Evolutionary conservation across 2,113 vertebrate species (phyloP), one percentile per base, ranked within the genome.

Genomic region (Epinephelus fuscoguttatus): DNA sequence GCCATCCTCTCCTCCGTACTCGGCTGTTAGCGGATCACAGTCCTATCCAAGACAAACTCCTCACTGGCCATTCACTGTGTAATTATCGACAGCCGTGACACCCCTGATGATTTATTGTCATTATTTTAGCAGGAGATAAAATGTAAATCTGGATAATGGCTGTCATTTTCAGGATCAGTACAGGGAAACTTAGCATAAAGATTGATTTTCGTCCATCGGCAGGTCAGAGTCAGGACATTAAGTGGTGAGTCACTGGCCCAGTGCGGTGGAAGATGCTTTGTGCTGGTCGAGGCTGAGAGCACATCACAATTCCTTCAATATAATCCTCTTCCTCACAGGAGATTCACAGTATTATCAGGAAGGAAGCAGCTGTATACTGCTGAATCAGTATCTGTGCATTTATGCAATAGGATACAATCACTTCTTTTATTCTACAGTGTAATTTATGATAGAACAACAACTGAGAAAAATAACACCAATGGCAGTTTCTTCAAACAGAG

Each of bases 101-200:
- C 18, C 82, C 25, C 59, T 18, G 10, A 82, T 96, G 95, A 96
- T 96, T 94, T 95, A 96, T 95, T 93, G 82, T 93, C 90, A 94
- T 94, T 94, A 91, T 95, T 96, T 89, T 88, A 93, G 89, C 84
- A 59, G 42, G 75, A 88, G 87, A 95, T 94, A 94, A 96, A 95
- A 96, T 95, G 93, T 94, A 96, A 96, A 96, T 96, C 89, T 94
- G 90, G 82, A 90, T 95, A 95, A 96, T 94, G 94, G 91, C 90
- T 93, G 94, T 96, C 94, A 94, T 95, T 96, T 95, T 93, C 84
- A 92, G 87, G 84, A 94, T 94, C 91, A 95, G 92, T 82, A 83
- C 82, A 84, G 90, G 71, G 69, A 82, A 92, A 92, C 84, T 92
- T 89, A 85, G 91, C 90, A 92, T 94, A 88, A 77, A 95, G 94